Percentiles rank a stretch among this genome's conserved stretches.
phyloP scores from a whole-genome alignment of 1,140 invertebrate genomes.

The Neuroterus valhalla region DNA sequence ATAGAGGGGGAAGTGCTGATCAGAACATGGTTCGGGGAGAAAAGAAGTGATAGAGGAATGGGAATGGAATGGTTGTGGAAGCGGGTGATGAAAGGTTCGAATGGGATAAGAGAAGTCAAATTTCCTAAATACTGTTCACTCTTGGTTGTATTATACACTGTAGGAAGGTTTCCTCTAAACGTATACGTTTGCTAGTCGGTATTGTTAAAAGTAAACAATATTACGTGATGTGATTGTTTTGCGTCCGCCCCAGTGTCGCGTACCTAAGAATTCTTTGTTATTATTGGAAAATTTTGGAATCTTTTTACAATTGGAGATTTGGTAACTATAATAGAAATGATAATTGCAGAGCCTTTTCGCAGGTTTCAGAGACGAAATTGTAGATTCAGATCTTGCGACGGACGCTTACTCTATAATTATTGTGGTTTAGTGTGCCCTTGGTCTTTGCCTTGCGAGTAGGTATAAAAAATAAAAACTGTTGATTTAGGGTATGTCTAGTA shows the following conservation, averaged over 20 bases:
- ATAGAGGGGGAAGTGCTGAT: too few relatives aligned
- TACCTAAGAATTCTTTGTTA: conserved; percentile 41
- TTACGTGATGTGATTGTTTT: conserved; percentile 46
- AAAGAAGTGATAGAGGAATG: too few relatives aligned
- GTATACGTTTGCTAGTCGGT: conserved; percentile 34
- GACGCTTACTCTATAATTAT: conserved; percentile 12
- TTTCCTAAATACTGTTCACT: too few relatives aligned
- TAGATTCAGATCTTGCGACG: conserved; percentile 29
- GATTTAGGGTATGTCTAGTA: conserved; percentile 32
- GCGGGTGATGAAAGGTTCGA: too few relatives aligned
- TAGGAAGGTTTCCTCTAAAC: too few relatives aligned
- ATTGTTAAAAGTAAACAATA: conserved; percentile 44
- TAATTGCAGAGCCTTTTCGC: conserved; percentile 25
- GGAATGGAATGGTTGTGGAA: too few relatives aligned
- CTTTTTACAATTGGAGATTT: conserved; percentile 10
- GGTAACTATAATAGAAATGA: conserved; percentile 8
- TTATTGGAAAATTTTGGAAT: conserved; percentile 38
- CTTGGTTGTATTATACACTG: too few relatives aligned
- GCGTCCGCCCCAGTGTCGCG: conserved; percentile 51
- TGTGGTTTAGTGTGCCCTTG: conserved; percentile 12
- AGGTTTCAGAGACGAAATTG: conserved; percentile 24
- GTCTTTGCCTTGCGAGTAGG: conserved; percentile 34
- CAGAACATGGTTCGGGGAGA: too few relatives aligned
- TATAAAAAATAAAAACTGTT: conserved; percentile 29
- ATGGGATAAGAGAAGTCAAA: too few relatives aligned